These are phyloP conservation scores for Scyliorhinus canicula DNA, from an alignment of 2,797 vertebrate species.

Conservation along the genomic window DNA sequence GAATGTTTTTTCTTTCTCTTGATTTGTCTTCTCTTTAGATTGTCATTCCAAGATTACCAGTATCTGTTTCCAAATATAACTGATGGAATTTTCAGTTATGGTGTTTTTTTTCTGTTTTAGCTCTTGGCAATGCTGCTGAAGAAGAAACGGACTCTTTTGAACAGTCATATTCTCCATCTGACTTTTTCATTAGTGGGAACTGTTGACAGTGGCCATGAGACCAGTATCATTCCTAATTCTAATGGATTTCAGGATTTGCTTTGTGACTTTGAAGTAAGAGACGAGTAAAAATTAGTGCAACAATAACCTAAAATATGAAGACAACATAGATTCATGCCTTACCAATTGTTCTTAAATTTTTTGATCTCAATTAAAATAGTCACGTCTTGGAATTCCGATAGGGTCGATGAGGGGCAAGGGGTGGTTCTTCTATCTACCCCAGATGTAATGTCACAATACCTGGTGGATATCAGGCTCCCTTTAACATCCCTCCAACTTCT, in stretches of 20 bases:
- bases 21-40: background rate
- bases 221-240: constrained; percentile 96
- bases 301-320: background rate
- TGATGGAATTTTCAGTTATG: background rate
- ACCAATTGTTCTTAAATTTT: background rate
- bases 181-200: constrained; percentile 98
- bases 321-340: background rate
- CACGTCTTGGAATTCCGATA: background rate
- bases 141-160: constrained; percentile 89
- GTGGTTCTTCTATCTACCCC: background rate
- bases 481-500: background rate
- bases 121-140: constrained; percentile 94
- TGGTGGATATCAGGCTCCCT: background rate
- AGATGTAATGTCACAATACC: no score
- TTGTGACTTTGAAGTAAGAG: constrained; percentile 90
- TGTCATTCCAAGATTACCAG: background rate
- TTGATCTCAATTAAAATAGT: background rate
- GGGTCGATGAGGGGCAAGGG: no score
- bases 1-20: background rate
- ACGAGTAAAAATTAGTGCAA: background rate
- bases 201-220: constrained; percentile 93
- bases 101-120: constrained; percentile 54
- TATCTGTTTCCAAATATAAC: background rate
- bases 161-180: constrained; percentile 96
- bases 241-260: constrained; percentile 96